phyloP scores from a whole-genome alignment of 2,113 vertebrate species.

The Lophius piscatorius region DNA sequence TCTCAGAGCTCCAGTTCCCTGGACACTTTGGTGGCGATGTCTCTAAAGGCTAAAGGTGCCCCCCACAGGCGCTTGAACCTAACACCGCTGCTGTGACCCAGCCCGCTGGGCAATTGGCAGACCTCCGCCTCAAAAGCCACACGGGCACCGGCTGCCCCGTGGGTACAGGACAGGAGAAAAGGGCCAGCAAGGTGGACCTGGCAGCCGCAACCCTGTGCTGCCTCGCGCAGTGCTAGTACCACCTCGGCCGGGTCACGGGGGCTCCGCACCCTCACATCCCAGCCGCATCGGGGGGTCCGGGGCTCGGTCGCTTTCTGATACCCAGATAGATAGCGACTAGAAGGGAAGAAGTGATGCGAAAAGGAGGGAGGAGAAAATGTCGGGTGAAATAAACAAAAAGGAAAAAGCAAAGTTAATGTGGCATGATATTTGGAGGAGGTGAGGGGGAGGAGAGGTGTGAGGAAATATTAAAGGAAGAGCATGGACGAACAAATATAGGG shows the following conservation, averaged over 20 bases:
- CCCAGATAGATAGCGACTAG: slow-evolving; percentile 96
- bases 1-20: slow-evolving; percentile 87
- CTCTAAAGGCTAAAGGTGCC: slow-evolving; percentile 87
- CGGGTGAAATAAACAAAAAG: neutral
- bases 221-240: slow-evolving; percentile 85
- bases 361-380: neutral
- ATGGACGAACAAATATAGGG: slow-evolving; percentile 2
- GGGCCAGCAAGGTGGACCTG: slow-evolving; percentile 87
- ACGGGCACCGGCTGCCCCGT: slow-evolving; percentile 83
- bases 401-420: slow-evolving; percentile 53
- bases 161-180: slow-evolving; percentile 90
- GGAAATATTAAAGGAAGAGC: neutral
- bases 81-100: slow-evolving; percentile 83
- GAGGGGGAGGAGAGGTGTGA: neutral
- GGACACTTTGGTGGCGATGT: slow-evolving; percentile 88
- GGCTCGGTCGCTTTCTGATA: slow-evolving; percentile 87
- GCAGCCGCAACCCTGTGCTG: slow-evolving; percentile 85
- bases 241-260: slow-evolving; percentile 85
- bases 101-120: slow-evolving; percentile 86
- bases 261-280: slow-evolving; percentile 89
- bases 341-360: slow-evolving; percentile 4
- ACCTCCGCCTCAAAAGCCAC: slow-evolving; percentile 90
- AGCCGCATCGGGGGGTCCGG: slow-evolving; percentile 84
- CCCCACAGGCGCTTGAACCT: slow-evolving; percentile 87
- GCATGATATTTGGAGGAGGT: neutral